Evolutionary conservation across 2,888 invertebrate genomes (phyloP), one percentile per base, ranked within the genome.

Genomic region (Byasa hedistus): DNA sequence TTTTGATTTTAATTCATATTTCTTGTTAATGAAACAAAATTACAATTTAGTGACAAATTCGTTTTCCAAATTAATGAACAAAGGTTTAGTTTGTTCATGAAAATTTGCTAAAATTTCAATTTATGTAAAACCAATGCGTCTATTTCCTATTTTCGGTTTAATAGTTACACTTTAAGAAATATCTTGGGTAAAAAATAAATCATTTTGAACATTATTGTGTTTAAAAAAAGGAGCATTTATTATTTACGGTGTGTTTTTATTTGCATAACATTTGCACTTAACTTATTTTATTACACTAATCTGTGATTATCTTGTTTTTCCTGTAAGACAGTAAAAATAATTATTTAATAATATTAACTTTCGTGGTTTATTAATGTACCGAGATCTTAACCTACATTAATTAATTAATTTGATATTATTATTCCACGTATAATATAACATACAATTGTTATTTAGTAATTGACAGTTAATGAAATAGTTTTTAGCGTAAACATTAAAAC

Each of bases 391-490:
- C 5, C 27, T 39, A 39, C 39, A 15, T 39, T 39, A 15, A 10
- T 12, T 39, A 39, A 39, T 39, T 39, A 39, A 39, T 39, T 39
- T 39, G n/a, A n/a, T 48, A 48, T 48, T n/a, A 48, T 4, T 5
- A n/a, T n/a, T 19, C 3, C 19, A 4, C 19, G 19, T 48, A 4
- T 19, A 48, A 48, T 3, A 19, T 48, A 21, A 54, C 21, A 54
- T 54, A 22, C n/a, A 22, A 12, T 21, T 54, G 23, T 54, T 22
- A 54, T 12, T 22, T 5, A 5, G 1, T 32, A 71, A 74, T 76
- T 73, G 77, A 73, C 74, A 74, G 73, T 75, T 75, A 75, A 76
- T 74, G 71, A 73, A 72, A 69, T 57, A 23, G 44, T n/a, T 32
- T 12, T 48, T n/a, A 48, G 19, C 15, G 15, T n/a, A 48, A 55